Percentiles rank a stretch among this genome's conserved stretches.
Conservation (phyloP, 1,140 invertebrate genomes). For the Leptinotarsa undecemlineata region DNA sequence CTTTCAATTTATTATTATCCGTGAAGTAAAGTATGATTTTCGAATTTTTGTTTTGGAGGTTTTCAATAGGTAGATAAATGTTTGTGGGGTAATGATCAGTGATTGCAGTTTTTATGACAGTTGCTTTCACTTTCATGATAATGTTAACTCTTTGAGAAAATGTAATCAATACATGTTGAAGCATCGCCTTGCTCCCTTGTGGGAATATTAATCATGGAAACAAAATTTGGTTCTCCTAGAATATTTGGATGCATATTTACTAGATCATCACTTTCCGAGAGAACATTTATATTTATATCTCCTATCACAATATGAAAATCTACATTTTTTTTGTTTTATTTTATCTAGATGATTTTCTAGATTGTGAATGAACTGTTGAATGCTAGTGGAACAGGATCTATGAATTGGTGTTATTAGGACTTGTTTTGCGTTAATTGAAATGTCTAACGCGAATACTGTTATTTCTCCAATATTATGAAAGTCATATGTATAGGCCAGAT, state of each 20-base stretch:
- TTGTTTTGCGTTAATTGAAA: not conserved
- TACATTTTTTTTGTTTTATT: not conserved
- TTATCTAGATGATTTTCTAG: not conserved
- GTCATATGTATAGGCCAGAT: too few relatives aligned
- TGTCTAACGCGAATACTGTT: too few relatives aligned
- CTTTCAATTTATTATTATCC: not conserved
- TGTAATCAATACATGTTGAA: not conserved
- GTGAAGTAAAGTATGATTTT: not conserved
- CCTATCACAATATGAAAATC: not conserved
- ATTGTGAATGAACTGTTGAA: not conserved
- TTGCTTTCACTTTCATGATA: too few relatives aligned
- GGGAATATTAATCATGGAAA: not conserved
- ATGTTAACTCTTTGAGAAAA: not conserved
- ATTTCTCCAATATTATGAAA: too few relatives aligned
- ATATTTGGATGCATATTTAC: not conserved
- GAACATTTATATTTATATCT: not conserved
- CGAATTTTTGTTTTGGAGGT: too few relatives aligned
- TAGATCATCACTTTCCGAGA: not conserved
- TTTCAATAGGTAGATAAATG: too few relatives aligned
- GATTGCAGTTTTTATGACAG: too few relatives aligned
- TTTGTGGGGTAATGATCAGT: too few relatives aligned
- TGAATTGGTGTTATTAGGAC: not conserved
- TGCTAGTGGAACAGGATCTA: not conserved
- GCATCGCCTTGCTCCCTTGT: not conserved
- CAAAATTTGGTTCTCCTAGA: not conserved